Evolutionary conservation across 2,113 vertebrate species (phyloP), one percentile per base, ranked within the genome.

Genomic region (Thunnus maccoyii): DNA sequence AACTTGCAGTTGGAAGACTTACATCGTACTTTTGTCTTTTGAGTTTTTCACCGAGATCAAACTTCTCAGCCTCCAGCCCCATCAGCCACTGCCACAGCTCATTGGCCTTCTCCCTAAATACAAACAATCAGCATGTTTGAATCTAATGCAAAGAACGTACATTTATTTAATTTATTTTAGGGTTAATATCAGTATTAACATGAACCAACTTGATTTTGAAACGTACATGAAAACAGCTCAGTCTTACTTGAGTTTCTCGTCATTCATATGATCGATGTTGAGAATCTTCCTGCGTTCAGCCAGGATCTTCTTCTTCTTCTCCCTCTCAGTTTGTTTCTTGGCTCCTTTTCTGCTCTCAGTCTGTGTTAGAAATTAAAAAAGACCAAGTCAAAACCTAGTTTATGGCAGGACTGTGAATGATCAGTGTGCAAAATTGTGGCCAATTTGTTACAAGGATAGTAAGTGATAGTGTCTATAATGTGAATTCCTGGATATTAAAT

Each of bases 221-320:
- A 9, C 10, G 4, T 13, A 64, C 44, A 9, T 18, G 50, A 63
- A 65, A 48, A n/a, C 3, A 5, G 15, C 6, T 32, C 12, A 7
- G 41, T 48, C 95, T 5, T 92, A 99, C 98, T 96, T 98, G 71
- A 99, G 94, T 86, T 97, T 98, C 0, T 99, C 97, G 67, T 99
- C 98, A 0, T 84, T 96, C 78, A 99, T 90, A 75, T 99, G 96
- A 70, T 99, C 98, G 0, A 98, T 84, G 64, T 79, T 97, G 58
- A 99, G 93, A 44, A 94, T 88, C 88, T 98, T 98, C 89, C 93
- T 95, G 78, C 98, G 95, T 3, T 99, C 98, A 0, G 97, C 96
- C 87, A 99, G 95, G 83, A 97, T 96, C 95, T 97, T 99, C 94
- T 98, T 99, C 93, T 99, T 99, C 94, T 99, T 99, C 78, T 99